Evolutionary conservation across 2,888 invertebrate genomes (phyloP).

Genomic region (Archips xylosteana): DNA sequence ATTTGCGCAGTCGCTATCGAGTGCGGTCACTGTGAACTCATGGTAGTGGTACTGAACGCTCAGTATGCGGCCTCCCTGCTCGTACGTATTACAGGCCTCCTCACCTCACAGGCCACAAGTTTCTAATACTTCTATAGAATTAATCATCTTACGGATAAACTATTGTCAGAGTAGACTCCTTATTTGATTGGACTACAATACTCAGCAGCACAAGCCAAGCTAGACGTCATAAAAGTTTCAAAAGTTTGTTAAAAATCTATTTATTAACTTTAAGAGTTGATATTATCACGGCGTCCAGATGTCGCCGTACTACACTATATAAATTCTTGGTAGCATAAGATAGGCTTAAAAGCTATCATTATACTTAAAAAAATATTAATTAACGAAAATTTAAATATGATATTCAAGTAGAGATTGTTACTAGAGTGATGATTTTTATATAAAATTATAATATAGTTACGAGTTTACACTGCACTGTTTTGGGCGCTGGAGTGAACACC

Average conservation of each 20-base stretch:
- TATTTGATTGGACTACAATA: background rate
- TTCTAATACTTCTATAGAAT: no score
- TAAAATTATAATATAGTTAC: conserved; percentile 70
- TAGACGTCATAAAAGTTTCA: conserved; percentile 64
- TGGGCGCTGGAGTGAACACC: conserved; percentile 64
- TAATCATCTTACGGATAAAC: background rate
- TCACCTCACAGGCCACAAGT: no score
- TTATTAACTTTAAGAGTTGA: conserved; percentile 60
- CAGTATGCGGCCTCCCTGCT: no score
- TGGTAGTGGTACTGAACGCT: no score
- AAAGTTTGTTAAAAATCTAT: conserved; percentile 62
- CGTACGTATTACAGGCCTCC: no score
- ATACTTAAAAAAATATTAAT: conserved; percentile 75
- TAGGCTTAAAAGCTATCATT: conserved; percentile 80
- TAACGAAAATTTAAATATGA: conserved; percentile 75
- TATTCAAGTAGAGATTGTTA: conserved; percentile 84
- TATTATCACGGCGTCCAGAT: conserved; percentile 47
- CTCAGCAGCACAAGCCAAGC: conserved; percentile 77
- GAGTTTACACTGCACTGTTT: conserved; percentile 61
- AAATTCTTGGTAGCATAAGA: conserved; percentile 79
- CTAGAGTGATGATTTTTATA: conserved; percentile 83
- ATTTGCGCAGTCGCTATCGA: no score
- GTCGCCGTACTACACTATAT: conserved; percentile 63
- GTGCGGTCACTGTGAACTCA: no score
- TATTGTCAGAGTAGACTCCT: background rate